A percentile compares a stretch with the other conserved stretches of the same genome.
phyloP scores from a whole-genome alignment of 2,113 vertebrate genomes.

The Odocoileus virginianus region DNA sequence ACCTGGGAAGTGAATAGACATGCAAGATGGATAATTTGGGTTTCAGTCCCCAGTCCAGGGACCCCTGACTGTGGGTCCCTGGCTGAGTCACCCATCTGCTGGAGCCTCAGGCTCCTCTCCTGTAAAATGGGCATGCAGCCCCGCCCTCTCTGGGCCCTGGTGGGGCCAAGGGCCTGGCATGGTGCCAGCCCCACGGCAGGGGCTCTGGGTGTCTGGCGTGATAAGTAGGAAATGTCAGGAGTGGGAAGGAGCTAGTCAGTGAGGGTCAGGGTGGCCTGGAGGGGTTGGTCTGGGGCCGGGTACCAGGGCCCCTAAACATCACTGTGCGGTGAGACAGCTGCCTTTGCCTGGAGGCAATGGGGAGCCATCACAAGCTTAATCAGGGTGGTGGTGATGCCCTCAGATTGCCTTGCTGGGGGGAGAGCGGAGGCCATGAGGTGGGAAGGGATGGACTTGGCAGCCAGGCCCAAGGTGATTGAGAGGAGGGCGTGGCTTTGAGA shows the following conservation, averaged over 20 bases:
- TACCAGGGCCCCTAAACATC: not conserved
- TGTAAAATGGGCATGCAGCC: not conserved
- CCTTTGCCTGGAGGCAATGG: not conserved
- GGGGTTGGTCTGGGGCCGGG: not conserved
- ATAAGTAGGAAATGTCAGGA: not conserved
- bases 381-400: not conserved
- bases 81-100: not conserved
- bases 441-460: not conserved
- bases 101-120: not conserved
- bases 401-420: not conserved
- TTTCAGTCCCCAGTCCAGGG: not conserved
- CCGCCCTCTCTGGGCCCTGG: not conserved
- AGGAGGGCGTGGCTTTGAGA: not conserved
- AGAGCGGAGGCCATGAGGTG: not conserved
- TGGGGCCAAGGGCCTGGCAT: not conserved
- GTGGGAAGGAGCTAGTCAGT: not conserved
- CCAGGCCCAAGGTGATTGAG: not conserved
- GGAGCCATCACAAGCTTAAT: not conserved
- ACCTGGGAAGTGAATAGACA: not conserved
- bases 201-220: not conserved
- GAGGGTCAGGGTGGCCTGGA: not conserved
- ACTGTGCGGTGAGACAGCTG: not conserved
- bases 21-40: not conserved
- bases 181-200: not conserved
- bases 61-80: not conserved